Evolutionary conservation across 1,140 invertebrate species (phyloP), one percentile per base, ranked within the genome.

Genomic region (Ladona fulva): DNA sequence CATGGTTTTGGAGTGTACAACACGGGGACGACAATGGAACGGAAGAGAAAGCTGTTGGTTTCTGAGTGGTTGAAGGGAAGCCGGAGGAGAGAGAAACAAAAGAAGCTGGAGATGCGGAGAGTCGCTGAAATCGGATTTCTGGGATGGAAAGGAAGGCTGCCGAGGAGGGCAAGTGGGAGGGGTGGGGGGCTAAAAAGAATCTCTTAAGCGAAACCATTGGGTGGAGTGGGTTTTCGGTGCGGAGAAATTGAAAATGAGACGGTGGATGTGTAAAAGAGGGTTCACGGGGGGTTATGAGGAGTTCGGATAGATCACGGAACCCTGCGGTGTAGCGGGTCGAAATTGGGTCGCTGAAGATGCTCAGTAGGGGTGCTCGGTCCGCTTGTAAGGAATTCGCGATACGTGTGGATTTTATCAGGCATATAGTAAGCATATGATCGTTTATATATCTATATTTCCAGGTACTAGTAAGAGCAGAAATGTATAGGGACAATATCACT

Each of bases 1-100:
- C 52, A 66, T 66, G 52, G 52, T 66, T 66, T 66, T 66, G 16
- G 52, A 66, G 52, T 66, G 52, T 66, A 66, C 52, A 66, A 66
- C 52, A 66, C 52, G 52, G 52, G 5, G 52, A 22, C 52, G 12
- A 66, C 52, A 66, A 66, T 66, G 52, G 12, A 22, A 66, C 3
- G 52, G 52, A 66, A 66, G 52, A 66, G 52, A 66, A 66, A 22
- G 52, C 52, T 66, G 52, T 66, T 66, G 52, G 52, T 66, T 66
- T 66, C 52, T 66, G 52, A 66, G 52, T 66, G 52, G 52, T 66
- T 66, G 52, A 12, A 66, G 52, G 52, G 52, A 66, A 66, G 19
- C 10, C 10, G 44, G 44, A 52, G 52, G 52, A 66, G 12, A 12
- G 52, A 66, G 52, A 66, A 66, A 66, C 29, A 37, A 37, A 37